phyloP scores from a whole-genome alignment of 2,888 invertebrate genomes.

The Leptinotarsa juncta region DNA sequence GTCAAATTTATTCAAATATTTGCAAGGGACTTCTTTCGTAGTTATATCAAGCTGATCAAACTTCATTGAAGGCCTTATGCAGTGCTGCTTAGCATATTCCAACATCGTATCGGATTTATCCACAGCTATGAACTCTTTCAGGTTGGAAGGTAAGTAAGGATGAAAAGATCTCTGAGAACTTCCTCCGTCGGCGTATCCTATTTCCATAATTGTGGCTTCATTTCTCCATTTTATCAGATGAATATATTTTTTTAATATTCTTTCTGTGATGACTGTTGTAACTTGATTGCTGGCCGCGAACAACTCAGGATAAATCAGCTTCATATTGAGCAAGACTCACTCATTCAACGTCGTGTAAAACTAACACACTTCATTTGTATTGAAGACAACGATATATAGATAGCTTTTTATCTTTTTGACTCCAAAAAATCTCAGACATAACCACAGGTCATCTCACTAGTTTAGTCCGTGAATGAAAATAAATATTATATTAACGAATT shows the following conservation, averaged over 20 bases:
- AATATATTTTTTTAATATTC: constrained; percentile 14
- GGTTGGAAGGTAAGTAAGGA: not conserved
- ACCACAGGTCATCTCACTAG: too few species aligned
- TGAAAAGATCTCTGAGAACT: not conserved
- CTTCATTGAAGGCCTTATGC: constrained; percentile 22
- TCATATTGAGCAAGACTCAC: not conserved
- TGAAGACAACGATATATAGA: too few species aligned
- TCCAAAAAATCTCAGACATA: too few species aligned
- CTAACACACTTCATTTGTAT: not conserved
- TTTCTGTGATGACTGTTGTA: not conserved
- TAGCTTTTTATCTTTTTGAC: too few species aligned
- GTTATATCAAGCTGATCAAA: constrained; percentile 38
- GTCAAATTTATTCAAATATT: constrained; percentile 5
- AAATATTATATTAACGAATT: too few species aligned
- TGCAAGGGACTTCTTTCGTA: not conserved
- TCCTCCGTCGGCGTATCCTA: not conserved
- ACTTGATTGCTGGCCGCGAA: not conserved
- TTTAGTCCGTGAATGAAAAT: too few species aligned
- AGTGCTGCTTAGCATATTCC: not conserved
- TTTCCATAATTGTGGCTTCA: not conserved
- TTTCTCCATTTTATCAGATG: constrained; percentile 19
- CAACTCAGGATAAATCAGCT: not conserved
- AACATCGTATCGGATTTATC: not conserved
- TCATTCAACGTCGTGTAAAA: not conserved
- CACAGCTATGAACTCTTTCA: not conserved